Evolutionary conservation across 2,113 vertebrate species (phyloP).

Genomic region (Hoplias malabaricus): DNA sequence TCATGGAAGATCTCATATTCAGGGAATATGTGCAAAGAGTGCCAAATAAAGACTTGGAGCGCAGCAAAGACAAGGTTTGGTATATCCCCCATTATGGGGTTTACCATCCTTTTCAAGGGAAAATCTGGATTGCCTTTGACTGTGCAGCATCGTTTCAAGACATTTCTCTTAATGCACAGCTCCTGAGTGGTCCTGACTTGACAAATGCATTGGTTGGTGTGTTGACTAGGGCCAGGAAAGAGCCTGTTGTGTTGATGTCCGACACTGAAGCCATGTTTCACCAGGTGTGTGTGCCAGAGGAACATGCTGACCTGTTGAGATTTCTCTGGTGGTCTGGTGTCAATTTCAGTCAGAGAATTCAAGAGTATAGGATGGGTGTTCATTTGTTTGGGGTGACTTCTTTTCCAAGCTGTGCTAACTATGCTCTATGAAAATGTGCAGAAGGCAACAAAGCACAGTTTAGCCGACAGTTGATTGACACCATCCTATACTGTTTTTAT

Average conservation of each 20-base stretch:
- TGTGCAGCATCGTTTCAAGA: too few relatives aligned
- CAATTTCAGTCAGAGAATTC: not conserved
- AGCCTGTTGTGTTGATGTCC: conserved; percentile 23
- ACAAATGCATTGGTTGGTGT: conserved; percentile 31
- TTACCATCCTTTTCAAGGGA: too few relatives aligned
- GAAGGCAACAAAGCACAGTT: conserved; percentile 11
- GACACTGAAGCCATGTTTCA: conserved; percentile 16
- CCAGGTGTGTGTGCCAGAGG: not conserved
- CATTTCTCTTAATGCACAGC: too few relatives aligned
- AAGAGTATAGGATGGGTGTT: conserved; percentile 34
- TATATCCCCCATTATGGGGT: too few relatives aligned
- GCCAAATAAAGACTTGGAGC: not conserved
- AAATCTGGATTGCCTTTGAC: too few relatives aligned
- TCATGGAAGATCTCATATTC: conserved; percentile 22
- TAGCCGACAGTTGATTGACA: not conserved
- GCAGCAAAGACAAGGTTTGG: too few relatives aligned
- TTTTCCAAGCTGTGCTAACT: conserved; percentile 30
- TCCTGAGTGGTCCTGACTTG: too few relatives aligned
- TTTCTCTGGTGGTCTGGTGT: conserved; percentile 42
- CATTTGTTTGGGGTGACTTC: too few relatives aligned
- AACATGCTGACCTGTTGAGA: conserved; percentile 24
- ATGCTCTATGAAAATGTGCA: conserved; percentile 20
- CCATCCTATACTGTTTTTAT: not conserved
- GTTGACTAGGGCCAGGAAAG: conserved; percentile 26
- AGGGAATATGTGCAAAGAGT: conserved; percentile 23